These are phyloP conservation scores for Ips nitidus DNA, from an alignment of 1,140 invertebrate genomes.

Conservation along the genomic window DNA sequence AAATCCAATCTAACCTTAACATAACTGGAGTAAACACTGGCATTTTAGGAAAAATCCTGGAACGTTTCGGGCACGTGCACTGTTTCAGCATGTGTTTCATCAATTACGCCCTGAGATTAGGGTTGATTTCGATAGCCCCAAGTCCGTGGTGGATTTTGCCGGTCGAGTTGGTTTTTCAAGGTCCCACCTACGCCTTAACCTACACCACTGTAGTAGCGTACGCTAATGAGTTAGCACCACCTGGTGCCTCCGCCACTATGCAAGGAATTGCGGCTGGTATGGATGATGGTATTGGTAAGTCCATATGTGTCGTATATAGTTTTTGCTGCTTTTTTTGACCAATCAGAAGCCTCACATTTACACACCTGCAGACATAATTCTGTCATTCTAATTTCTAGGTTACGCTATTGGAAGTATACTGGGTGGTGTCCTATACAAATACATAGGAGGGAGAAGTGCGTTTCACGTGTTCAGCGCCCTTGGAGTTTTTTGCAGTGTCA, in stretches of 20 bases:
- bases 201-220: constrained; percentile 79
- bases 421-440: constrained; percentile 62
- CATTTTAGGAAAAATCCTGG: constrained; percentile 66
- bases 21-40: neutral
- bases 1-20: neutral
- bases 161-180: constrained; percentile 73
- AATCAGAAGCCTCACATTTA: no score
- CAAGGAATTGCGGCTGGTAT: constrained; percentile 81
- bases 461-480: constrained; percentile 58
- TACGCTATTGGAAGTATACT: constrained; percentile 64
- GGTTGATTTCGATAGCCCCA: constrained; percentile 67
- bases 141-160: constrained; percentile 74
- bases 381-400: constrained; percentile 48
- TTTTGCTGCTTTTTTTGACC: neutral
- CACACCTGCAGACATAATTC: neutral
- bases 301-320: neutral
- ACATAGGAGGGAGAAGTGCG: constrained; percentile 57
- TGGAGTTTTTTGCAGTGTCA: constrained; percentile 56
- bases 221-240: constrained; percentile 71
- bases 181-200: constrained; percentile 75
- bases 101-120: constrained; percentile 67
- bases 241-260: constrained; percentile 77
- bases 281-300: constrained; percentile 74
- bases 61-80: constrained; percentile 69
- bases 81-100: constrained; percentile 72